Conservation (phyloP, 2,113 vertebrate species). For the Tupaia chinensis region DNA sequence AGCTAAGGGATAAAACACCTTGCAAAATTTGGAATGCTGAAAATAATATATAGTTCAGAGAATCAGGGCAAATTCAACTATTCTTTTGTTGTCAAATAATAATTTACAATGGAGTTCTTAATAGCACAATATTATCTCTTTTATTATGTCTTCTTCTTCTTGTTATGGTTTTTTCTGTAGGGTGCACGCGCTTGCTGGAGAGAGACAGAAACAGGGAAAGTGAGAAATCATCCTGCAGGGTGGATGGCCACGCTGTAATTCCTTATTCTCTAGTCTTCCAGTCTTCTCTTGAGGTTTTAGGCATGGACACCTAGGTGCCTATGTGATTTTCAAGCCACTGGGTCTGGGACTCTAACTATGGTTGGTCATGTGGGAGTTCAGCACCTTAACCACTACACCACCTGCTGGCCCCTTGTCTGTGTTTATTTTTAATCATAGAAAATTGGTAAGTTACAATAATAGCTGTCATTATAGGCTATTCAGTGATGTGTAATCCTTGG, state of each 20-base stretch:
- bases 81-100: not conserved
- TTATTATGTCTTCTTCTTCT: not conserved
- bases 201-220: too few species aligned
- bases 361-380: too few species aligned
- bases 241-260: too few species aligned
- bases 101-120: not conserved
- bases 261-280: too few species aligned
- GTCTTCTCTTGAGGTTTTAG: too few species aligned
- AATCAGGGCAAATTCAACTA: not conserved
- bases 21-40: not conserved
- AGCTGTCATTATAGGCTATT: not conserved
- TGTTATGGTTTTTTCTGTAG: too few species aligned
- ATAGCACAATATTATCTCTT: not conserved
- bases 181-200: too few species aligned
- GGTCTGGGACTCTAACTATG: too few species aligned
- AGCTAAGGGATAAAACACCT: not conserved
- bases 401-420: not conserved
- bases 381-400: too few species aligned
- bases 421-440: not conserved
- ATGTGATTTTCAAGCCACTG: too few species aligned
- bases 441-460: conserved; percentile 1
- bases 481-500: not conserved
- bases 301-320: too few species aligned
- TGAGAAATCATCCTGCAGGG: too few species aligned
- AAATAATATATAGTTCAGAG: not conserved